phyloP scores from a whole-genome alignment of 2,888 invertebrate species.

The Gnatocerus cornutus region DNA sequence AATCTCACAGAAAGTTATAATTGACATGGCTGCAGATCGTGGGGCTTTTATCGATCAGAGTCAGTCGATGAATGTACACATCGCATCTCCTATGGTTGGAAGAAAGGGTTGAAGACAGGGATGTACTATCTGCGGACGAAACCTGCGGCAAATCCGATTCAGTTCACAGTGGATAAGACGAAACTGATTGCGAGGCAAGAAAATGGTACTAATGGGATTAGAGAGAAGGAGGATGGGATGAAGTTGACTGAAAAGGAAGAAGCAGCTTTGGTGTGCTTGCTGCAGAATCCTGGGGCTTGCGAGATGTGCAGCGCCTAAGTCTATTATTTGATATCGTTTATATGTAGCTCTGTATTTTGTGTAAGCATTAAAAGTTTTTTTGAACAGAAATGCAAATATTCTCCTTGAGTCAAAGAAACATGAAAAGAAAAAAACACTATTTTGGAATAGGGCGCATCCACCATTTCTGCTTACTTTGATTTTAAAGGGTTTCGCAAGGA shows the following conservation, averaged over 20 bases:
- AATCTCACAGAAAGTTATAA: constrained; percentile 91
- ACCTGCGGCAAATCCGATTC: constrained; percentile 96
- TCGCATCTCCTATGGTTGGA: constrained; percentile 97
- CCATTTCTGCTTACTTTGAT: no score
- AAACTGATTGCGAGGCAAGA: constrained; percentile 20
- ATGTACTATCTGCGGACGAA: constrained; percentile 98
- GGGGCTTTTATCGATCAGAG: constrained; percentile 99
- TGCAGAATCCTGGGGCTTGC: constrained; percentile 91
- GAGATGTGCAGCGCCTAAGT: constrained; percentile 88
- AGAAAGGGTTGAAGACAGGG: constrained; percentile 96
- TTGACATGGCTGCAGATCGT: constrained; percentile 98
- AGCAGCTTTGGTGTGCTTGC: constrained; percentile 88
- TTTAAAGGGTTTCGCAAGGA: no score
- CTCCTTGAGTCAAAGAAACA: background rate
- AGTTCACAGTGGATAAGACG: constrained; percentile 26
- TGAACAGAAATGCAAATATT: background rate
- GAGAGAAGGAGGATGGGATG: constrained; percentile 3
- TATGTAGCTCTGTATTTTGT: constrained; percentile 11
- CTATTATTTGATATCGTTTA: background rate
- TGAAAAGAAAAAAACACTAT: background rate
- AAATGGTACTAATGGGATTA: constrained; percentile 13
- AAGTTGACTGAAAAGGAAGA: constrained; percentile 67
- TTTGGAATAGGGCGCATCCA: no score
- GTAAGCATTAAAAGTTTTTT: constrained; percentile 19
- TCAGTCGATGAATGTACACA: constrained; percentile 97